Evolutionary conservation across 2,888 invertebrate species (phyloP).

Genomic region (Flexamia atlantica): DNA sequence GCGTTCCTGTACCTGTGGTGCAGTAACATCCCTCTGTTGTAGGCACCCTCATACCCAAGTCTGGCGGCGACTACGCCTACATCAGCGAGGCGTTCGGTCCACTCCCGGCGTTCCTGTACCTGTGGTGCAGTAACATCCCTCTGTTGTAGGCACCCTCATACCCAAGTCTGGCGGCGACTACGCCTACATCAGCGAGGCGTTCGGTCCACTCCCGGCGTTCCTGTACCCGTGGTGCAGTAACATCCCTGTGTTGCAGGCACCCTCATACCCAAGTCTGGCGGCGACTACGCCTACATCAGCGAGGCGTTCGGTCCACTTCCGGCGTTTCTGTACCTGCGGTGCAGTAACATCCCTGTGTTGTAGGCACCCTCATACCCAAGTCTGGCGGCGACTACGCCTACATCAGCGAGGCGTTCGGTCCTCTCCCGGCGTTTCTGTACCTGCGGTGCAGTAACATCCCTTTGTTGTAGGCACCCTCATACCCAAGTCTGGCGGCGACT

Average conservation of each 20-base stretch:
- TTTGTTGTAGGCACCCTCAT: not conserved
- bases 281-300: conserved; percentile 5
- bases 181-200: conserved; percentile 5
- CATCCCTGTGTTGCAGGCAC: not conserved
- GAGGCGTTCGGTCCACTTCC: not conserved
- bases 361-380: not conserved
- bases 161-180: conserved; percentile 1
- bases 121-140: not conserved
- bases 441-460: not conserved
- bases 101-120: not conserved
- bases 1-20: not conserved
- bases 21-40: not conserved
- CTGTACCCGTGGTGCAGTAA: not conserved
- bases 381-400: conserved; percentile 5
- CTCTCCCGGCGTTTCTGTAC: not conserved
- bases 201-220: not conserved
- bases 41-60: not conserved
- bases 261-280: not conserved
- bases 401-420: not conserved
- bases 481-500: conserved; percentile 1
- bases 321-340: not conserved
- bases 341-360: not conserved
- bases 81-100: not conserved
- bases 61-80: not conserved
- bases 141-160: not conserved